These are phyloP conservation scores for Semotilus atromaculatus DNA, from an alignment of 2,797 vertebrate genomes.

Conservation along the genomic window DNA sequence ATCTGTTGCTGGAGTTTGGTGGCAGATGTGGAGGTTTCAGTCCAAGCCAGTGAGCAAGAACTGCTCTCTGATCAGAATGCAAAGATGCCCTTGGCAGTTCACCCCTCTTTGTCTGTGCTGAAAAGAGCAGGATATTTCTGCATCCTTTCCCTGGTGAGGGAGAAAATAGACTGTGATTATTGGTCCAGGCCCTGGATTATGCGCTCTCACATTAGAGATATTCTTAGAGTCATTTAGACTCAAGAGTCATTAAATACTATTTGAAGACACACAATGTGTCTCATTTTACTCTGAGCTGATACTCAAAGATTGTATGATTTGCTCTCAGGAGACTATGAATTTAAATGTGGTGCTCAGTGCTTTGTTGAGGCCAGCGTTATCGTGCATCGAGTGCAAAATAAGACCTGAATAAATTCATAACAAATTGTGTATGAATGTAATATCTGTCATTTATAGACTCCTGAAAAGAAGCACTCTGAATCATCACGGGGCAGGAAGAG, in stretches of 20 bases:
- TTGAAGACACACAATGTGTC: slow-evolving; percentile 19
- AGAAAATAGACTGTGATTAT: slow-evolving; percentile 27
- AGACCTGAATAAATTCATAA: slow-evolving; percentile 38
- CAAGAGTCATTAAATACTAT: slow-evolving; percentile 32
- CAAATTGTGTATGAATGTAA: slow-evolving; percentile 9
- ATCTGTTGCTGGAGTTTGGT: slow-evolving; percentile 1
- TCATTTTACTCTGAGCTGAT: not conserved
- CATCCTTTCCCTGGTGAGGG: slow-evolving; percentile 38
- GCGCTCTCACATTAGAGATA: slow-evolving; percentile 33
- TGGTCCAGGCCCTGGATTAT: slow-evolving; percentile 30
- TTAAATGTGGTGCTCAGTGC: slow-evolving; percentile 4
- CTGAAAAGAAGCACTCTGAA: slow-evolving; percentile 96
- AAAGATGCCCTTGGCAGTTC: slow-evolving; percentile 57
- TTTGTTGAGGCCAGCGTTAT: slow-evolving; percentile 23
- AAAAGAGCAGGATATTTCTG: slow-evolving; percentile 52
- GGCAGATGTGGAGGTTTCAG: slow-evolving; percentile 20
- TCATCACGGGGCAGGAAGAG: slow-evolving; percentile 94
- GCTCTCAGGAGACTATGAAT: slow-evolving; percentile 19
- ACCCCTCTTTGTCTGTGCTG: slow-evolving; percentile 56
- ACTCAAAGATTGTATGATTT: slow-evolving; percentile 6
- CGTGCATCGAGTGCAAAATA: not conserved
- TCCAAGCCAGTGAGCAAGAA: slow-evolving; percentile 43
- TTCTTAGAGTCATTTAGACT: slow-evolving; percentile 33
- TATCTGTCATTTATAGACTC: slow-evolving; percentile 80
- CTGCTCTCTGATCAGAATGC: slow-evolving; percentile 58